Evolutionary conservation across 2,113 vertebrate species (phyloP).

Genomic region (Lepidothrix coronata): DNA sequence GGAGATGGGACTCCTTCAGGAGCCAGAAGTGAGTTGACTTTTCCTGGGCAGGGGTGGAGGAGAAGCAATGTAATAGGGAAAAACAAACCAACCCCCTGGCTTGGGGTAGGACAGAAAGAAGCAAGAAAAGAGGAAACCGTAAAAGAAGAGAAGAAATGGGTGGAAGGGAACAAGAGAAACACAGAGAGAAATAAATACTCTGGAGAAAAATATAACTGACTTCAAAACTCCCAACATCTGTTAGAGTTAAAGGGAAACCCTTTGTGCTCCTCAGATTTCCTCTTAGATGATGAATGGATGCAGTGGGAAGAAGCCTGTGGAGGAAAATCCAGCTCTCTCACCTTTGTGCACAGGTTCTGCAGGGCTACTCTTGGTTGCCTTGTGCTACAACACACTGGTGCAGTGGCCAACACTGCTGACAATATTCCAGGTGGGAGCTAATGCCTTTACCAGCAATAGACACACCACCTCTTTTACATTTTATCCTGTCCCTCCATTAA

Average conservation of each 20-base stretch:
- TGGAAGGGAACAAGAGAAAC: background rate
- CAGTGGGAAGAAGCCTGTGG: background rate
- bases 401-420: background rate
- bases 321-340: background rate
- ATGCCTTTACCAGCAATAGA: background rate
- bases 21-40: background rate
- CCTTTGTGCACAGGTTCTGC: background rate
- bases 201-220: background rate
- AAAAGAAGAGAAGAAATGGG: background rate
- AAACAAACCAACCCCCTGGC: background rate
- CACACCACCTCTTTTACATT: accelerated
- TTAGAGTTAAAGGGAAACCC: background rate
- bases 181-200: background rate
- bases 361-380: background rate
- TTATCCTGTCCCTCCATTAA: background rate
- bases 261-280: background rate
- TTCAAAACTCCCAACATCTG: background rate
- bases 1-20: background rate
- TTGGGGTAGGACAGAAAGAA: background rate
- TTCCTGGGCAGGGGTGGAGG: background rate
- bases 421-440: background rate
- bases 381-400: background rate
- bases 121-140: background rate
- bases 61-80: background rate
- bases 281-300: background rate